phyloP scores from a whole-genome alignment of 2,113 vertebrate species.

The Cephalophus harveyi region DNA sequence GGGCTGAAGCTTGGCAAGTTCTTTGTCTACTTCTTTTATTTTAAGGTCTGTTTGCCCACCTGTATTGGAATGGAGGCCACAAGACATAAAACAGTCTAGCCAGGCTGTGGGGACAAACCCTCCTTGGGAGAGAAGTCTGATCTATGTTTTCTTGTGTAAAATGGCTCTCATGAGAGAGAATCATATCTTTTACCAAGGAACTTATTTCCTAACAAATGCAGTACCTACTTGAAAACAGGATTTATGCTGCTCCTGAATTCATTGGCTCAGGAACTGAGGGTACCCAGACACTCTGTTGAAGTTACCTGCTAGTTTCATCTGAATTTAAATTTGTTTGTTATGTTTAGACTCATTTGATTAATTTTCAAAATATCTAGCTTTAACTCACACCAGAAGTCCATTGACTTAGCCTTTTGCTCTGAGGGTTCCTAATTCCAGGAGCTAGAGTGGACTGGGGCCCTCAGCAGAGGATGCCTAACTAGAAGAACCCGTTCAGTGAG shows the following conservation, averaged over 20 bases:
- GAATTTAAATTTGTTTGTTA: background rate
- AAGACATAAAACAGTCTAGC: conserved; percentile 5
- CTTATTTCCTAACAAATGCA: background rate
- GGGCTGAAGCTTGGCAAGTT: background rate
- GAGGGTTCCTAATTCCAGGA: background rate
- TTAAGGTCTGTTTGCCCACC: conserved; percentile 16
- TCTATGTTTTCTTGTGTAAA: conserved; percentile 54
- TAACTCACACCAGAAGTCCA: background rate
- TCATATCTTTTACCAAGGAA: background rate
- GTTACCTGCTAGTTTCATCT: background rate
- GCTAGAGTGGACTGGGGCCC: background rate
- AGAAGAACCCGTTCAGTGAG: background rate
- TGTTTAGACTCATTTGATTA: background rate
- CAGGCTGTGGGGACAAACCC: background rate
- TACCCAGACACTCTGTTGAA: background rate
- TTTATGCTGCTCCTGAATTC: background rate
- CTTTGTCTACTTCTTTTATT: conserved; percentile 34
- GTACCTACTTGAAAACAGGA: background rate
- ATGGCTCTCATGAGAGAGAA: background rate
- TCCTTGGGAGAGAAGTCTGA: conserved; percentile 28
- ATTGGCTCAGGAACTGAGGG: background rate
- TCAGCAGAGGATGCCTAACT: background rate
- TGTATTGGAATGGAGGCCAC: background rate
- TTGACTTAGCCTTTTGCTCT: background rate
- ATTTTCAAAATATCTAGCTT: conserved; percentile 34